A percentile compares a stretch with the other conserved stretches of the same genome.
Evolutionary conservation across 2,113 vertebrate species (phyloP).

Genomic region (Hippocampus abdominalis): DNA sequence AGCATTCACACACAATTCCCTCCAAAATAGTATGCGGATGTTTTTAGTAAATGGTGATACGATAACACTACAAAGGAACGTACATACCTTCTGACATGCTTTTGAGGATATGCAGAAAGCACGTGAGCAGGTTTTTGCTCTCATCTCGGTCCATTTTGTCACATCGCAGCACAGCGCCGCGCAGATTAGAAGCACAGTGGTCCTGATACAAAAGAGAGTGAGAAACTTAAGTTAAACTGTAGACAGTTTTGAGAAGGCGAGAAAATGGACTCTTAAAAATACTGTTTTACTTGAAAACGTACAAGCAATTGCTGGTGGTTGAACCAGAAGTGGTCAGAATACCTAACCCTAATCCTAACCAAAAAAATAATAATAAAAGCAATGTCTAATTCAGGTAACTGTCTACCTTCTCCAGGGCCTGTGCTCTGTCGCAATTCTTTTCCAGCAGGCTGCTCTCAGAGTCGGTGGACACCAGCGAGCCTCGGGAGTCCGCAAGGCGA

Average conservation of each 20-base stretch:
- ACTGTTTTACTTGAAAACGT: background rate
- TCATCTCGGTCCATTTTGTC: conserved; percentile 94
- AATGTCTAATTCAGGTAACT: background rate
- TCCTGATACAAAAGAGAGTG: conserved; percentile 74
- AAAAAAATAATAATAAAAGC: background rate
- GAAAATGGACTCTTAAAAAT: background rate
- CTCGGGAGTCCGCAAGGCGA: conserved; percentile 88
- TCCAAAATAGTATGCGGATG: background rate
- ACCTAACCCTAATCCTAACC: no score
- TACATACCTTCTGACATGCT: conserved; percentile 96
- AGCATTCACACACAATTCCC: background rate
- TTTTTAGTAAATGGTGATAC: background rate
- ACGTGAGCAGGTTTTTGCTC: conserved; percentile 93
- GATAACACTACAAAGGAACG: background rate
- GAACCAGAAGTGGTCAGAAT: conserved; percentile 1
- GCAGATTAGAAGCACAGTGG: conserved; percentile 77
- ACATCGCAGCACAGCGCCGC: conserved; percentile 82
- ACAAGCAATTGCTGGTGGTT: conserved; percentile 8
- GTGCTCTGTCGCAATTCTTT: conserved; percentile 83
- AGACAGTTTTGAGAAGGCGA: background rate
- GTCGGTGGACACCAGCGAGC: conserved; percentile 92
- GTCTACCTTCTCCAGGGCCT: conserved; percentile 90
- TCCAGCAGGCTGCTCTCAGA: conserved; percentile 89
- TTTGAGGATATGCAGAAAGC: conserved; percentile 92
- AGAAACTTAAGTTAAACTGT: conserved; percentile 39